Evolutionary conservation across 1,140 invertebrate species (phyloP).

Genomic region (Pomacea maculata): DNA sequence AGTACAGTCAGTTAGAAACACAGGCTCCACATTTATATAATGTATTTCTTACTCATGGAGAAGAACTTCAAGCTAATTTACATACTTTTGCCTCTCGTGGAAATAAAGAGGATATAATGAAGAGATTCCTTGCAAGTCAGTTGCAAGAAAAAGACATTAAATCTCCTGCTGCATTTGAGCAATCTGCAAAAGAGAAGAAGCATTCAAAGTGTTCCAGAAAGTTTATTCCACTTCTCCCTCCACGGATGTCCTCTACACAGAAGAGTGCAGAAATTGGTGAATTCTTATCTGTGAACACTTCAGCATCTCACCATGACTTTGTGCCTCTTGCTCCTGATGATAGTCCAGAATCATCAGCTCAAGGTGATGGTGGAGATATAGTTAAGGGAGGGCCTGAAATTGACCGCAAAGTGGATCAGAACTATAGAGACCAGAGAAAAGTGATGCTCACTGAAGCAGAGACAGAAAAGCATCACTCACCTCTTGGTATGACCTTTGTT

Average conservation of each 20-base stretch:
- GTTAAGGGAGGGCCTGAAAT: neutral
- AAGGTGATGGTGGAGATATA: neutral
- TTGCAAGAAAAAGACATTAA: neutral
- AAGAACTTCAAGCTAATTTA: too few relatives aligned
- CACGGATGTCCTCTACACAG: conserved; percentile 51
- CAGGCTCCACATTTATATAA: too few relatives aligned
- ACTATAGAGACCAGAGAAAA: neutral
- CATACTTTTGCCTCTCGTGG: neutral
- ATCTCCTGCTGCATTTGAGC: neutral
- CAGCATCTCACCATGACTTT: conserved; percentile 24
- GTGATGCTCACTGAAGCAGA: conserved; percentile 10
- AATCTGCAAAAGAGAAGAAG: neutral
- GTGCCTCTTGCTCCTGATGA: conserved; percentile 26
- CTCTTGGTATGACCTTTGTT: neutral
- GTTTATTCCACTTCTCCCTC: conserved; percentile 27
- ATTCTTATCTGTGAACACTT: conserved; percentile 24
- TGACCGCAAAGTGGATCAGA: neutral
- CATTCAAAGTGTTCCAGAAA: neutral
- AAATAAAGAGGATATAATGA: conserved; percentile 23
- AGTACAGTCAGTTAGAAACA: too few relatives aligned
- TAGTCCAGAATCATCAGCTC: conserved; percentile 17
- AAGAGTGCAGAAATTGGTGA: conserved; percentile 43
- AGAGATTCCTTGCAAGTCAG: conserved; percentile 27
- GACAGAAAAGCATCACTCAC: neutral
- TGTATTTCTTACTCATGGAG: too few relatives aligned